Evolutionary conservation across 2,888 invertebrate genomes (phyloP).

Genomic region (Germaria angustata): DNA sequence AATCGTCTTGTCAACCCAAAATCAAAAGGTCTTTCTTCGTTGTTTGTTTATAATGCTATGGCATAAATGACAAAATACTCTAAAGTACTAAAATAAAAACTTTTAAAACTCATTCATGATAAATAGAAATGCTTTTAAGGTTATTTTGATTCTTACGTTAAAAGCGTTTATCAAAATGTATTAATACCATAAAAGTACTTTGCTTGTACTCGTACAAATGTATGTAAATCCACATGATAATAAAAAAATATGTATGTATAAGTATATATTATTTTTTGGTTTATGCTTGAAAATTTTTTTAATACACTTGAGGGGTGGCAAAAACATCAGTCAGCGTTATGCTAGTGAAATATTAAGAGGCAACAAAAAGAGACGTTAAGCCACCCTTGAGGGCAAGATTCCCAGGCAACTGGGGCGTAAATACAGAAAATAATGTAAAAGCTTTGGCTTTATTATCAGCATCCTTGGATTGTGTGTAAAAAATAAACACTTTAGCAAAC

Average conservation of each 20-base stretch:
- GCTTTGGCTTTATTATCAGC: constrained; percentile 40
- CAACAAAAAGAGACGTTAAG: constrained; percentile 49
- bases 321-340: constrained; percentile 12
- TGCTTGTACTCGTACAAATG: constrained; percentile 8
- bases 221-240: constrained; percentile 15
- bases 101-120: constrained; percentile 23
- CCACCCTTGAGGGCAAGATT: constrained; percentile 65
- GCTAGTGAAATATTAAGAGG: neutral
- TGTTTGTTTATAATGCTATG: constrained; percentile 17
- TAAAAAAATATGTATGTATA: too few relatives aligned
- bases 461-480: constrained; percentile 51
- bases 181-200: constrained; percentile 40
- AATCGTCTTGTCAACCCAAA: constrained; percentile 65
- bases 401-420: constrained; percentile 66
- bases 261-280: constrained; percentile 37
- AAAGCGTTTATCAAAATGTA: constrained; percentile 39
- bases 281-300: constrained; percentile 38
- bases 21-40: constrained; percentile 54
- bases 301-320: constrained; percentile 51
- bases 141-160: constrained; percentile 24
- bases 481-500: constrained; percentile 56
- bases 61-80: constrained; percentile 43
- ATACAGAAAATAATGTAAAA: constrained; percentile 47
- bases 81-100: neutral
- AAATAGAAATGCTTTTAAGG: constrained; percentile 57